A percentile compares a stretch with the other conserved stretches of the same genome.
Evolutionary conservation across 1,140 invertebrate genomes (phyloP).

Genomic region (Bombus waltoni): DNA sequence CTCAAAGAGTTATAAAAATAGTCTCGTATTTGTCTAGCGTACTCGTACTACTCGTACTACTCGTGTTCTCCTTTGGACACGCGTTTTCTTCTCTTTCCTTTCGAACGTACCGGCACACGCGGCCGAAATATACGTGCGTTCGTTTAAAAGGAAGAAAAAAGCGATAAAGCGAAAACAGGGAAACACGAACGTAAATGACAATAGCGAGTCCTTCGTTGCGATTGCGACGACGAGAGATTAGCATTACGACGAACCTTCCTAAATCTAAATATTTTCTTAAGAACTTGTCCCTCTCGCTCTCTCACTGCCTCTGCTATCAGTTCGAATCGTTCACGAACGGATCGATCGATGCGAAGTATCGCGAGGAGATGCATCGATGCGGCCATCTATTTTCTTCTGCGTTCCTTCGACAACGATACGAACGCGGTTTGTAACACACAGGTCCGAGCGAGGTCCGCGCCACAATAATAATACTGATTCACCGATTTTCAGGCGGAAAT

Average conservation of each 20-base stretch:
- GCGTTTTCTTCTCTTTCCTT: neutral
- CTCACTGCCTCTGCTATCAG: too few species aligned
- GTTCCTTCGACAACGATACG: neutral
- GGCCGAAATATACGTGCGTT: neutral
- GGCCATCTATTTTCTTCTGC: neutral
- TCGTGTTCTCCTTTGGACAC: neutral
- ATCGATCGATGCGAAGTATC: neutral
- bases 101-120: neutral
- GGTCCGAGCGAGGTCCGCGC: neutral
- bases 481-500: neutral
- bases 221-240: neutral
- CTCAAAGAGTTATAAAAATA: constrained; percentile 35
- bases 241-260: neutral
- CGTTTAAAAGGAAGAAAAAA: neutral
- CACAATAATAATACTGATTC: constrained; percentile 43
- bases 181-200: constrained; percentile 11
- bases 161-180: neutral
- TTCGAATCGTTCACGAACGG: neutral
- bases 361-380: neutral
- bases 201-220: constrained; percentile 37
- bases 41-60: neutral
- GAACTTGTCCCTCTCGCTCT: neutral
- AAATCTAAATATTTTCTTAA: neutral
- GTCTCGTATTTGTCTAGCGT: constrained; percentile 3
- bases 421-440: neutral